phyloP scores from a whole-genome alignment of 2,797 vertebrate genomes.

The Centropyge bicolor region DNA sequence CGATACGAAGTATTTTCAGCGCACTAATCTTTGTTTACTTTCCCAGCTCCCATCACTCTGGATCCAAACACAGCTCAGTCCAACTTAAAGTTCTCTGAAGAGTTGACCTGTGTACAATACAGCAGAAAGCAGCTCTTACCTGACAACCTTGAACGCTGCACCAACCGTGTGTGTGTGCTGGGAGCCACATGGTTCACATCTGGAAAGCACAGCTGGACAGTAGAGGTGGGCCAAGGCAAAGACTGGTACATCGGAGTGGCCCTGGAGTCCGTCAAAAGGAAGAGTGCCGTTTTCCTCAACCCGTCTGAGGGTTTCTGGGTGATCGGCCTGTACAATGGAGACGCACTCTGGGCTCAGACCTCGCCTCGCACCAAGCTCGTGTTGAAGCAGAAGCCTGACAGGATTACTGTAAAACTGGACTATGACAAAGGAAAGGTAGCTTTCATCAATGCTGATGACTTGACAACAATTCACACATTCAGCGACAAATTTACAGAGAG shows the following conservation, averaged over 20 bases:
- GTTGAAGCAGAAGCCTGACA: constrained; percentile 70
- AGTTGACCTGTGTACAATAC: constrained; percentile 72
- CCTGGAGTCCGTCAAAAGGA: constrained; percentile 76
- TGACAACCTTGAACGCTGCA: constrained; percentile 78
- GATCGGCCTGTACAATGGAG: constrained; percentile 66
- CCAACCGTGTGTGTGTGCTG: constrained; percentile 72
- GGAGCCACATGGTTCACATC: constrained; percentile 69
- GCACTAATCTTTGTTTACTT: constrained; percentile 20
- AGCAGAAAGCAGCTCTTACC: constrained; percentile 64
- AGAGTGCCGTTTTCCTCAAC: constrained; percentile 69
- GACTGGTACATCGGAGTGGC: constrained; percentile 81
- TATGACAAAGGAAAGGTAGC: constrained; percentile 78
- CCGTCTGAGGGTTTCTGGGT: constrained; percentile 82
- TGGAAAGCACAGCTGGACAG: constrained; percentile 81
- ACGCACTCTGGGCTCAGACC: constrained; percentile 77
- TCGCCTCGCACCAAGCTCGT: constrained; percentile 59
- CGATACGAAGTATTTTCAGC: neutral
- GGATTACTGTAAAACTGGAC: constrained; percentile 79
- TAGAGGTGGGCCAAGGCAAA: constrained; percentile 70
- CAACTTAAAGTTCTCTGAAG: constrained; percentile 76
- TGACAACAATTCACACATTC: constrained; percentile 72
- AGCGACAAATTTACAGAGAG: constrained; percentile 78
- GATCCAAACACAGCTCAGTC: constrained; percentile 82
- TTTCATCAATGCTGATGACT: constrained; percentile 70
- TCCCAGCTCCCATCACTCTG: constrained; percentile 70